Evolutionary conservation across 1,140 invertebrate genomes (phyloP), one percentile per base, ranked within the genome.

Genomic region (Plodia interpunctella): DNA sequence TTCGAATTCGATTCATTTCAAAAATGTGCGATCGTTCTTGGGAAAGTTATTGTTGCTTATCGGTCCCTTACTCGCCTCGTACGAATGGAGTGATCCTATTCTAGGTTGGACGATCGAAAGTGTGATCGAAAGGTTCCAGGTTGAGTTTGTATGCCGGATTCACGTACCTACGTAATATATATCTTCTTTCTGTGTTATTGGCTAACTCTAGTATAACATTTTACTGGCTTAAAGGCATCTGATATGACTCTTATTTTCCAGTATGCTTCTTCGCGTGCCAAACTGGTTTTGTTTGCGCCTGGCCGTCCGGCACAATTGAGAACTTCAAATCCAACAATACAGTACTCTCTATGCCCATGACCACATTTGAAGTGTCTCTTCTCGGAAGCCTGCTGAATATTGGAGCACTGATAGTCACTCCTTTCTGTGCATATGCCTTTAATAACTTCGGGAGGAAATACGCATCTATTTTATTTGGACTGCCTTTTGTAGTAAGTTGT

Each of bases 251-350:
- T 3, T 25, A 3, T 2, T 8, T 69, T 67, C 44, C 62, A 73
- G 70, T 73, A 54, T 59, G 55, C 18, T 72, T 66, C 44, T 21
- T 69, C 35, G 66, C 62, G 10, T 54, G 57, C 13, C 70, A 63
- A 20, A 49, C 71, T 0, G 82, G 80, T 0, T 55, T 74, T 5
- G 30, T 82, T 0, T 72, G 65, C 44, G 74, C 73, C 21, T 84
- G 81, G 83, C 80, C 80, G 0, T 86, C 79, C 4, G 80, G 78
- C 51, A 86, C 79, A 0, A 35, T 78, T 15, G 66, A 63, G 2
- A 57, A 70, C n/a, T 83, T 79, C 50, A 71, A 55, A 30, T 66
- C 54, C 17, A 72, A 79, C 20, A 69, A 69, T 18, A 78, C 72
- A 0, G 53, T 79, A 0, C 63, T 87, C 0, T 57, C 55, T 0